Evolutionary conservation across 1,140 invertebrate genomes (phyloP).

Genomic region (Drosophila tristis): DNA sequence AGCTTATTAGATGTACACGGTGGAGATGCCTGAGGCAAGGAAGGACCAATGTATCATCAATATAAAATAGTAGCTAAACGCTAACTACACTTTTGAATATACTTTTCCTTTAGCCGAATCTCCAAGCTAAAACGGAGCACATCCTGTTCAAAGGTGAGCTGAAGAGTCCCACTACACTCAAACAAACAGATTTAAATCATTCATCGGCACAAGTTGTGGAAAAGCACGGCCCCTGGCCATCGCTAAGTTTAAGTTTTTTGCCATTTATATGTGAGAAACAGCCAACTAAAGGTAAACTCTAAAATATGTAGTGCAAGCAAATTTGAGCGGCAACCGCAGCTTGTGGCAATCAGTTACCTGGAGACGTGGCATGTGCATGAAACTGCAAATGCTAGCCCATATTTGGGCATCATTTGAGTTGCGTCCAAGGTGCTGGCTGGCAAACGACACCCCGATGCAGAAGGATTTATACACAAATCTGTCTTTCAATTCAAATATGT

Average conservation of each 20-base stretch:
- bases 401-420: conserved; percentile 44
- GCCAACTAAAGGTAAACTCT: conserved; percentile 6
- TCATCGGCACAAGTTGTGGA: too few relatives aligned
- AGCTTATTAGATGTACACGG: conserved; percentile 29
- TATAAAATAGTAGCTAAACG: too few relatives aligned
- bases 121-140: background rate
- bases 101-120: too few relatives aligned
- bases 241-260: too few relatives aligned
- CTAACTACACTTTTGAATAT: too few relatives aligned
- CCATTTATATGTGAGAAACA: too few relatives aligned
- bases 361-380: background rate
- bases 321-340: conserved; percentile 30
- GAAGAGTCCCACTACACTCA: too few relatives aligned
- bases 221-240: too few relatives aligned
- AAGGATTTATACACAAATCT: conserved; percentile 42
- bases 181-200: too few relatives aligned
- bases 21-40: too few relatives aligned
- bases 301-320: conserved; percentile 37
- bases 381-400: conserved; percentile 21
- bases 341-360: conserved; percentile 9
- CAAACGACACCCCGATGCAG: conserved; percentile 2
- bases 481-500: conserved; percentile 25
- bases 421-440: conserved; percentile 3
- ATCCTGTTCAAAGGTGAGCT: too few relatives aligned
- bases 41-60: too few relatives aligned